phyloP scores from a whole-genome alignment of 2,113 vertebrate genomes.

The Hepsetus odoe region DNA sequence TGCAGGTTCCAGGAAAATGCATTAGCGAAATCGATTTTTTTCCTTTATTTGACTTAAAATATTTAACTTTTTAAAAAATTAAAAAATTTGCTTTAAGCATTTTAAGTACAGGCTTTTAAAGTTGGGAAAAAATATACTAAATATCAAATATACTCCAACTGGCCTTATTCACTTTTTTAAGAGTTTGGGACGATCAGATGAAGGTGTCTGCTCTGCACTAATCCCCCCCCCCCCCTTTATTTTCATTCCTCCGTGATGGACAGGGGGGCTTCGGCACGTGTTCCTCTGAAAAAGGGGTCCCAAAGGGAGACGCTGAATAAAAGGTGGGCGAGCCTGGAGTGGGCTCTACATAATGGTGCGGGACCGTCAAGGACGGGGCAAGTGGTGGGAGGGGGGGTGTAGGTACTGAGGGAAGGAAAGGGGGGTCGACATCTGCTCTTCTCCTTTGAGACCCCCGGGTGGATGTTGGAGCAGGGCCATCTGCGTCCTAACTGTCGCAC shows the following conservation, averaged over 20 bases:
- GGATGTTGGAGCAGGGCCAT: slow-evolving; percentile 63
- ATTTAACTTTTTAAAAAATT: no score
- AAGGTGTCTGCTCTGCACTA: no score
- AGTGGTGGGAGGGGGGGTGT: slow-evolving; percentile 48
- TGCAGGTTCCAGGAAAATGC: no score
- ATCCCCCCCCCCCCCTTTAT: slow-evolving; percentile 10
- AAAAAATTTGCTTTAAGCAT: no score
- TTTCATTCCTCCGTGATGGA: slow-evolving; percentile 55
- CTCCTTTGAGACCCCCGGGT: slow-evolving; percentile 59
- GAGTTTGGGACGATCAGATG: no score
- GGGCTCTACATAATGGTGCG: slow-evolving; percentile 64
- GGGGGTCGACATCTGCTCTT: slow-evolving; percentile 61
- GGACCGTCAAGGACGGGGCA: slow-evolving; percentile 63
- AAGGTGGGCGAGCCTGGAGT: slow-evolving; percentile 59
- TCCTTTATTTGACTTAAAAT: no score
- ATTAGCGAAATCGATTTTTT: no score
- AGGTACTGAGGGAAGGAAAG: slow-evolving; percentile 16
- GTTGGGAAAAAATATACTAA: no score
- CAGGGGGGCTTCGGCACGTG: slow-evolving; percentile 62
- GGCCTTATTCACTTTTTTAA: no score
- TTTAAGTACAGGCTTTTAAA: no score
- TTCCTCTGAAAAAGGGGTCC: slow-evolving; percentile 60
- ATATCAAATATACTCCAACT: no score
- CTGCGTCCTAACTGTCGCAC: slow-evolving; percentile 63
- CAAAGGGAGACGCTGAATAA: slow-evolving; percentile 55